Evolutionary conservation across 2,888 invertebrate genomes (phyloP), one percentile per base, ranked within the genome.

Genomic region (Pseudoips prasinana): DNA sequence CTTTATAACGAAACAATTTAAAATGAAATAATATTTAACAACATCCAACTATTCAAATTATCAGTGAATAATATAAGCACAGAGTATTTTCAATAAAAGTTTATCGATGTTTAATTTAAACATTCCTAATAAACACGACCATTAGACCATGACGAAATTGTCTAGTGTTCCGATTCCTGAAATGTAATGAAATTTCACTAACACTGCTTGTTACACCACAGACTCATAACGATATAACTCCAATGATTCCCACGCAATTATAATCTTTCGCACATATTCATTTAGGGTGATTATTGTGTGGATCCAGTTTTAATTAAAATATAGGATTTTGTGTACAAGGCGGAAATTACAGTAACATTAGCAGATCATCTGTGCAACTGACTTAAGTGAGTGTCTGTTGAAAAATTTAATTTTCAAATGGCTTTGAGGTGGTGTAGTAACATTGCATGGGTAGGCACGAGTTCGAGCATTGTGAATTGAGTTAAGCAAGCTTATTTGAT

Each of bases 121-220:
- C 46, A 41, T 49, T 55, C 41, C 43, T 54, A 55, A 62, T 60
- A 66, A 64, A 57, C 57, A 55, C 44, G 33, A 24, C 35, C 52
- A 51, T 59, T 66, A 57, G 62, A 41, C 53, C 62, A 50, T 58
- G 56, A 55, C 46, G 44, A 37, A 58, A 64, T 62, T 62, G 60
- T 56, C 53, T 52, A 50, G 46, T 47, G 58, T 53, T 52, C 46
- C 57, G 58, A 66, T 60, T 54, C 49, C 58, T 55, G 54, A 59
- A 60, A 58, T 52, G 60, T 64, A 66, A 68, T 64, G 60, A 64
- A 64, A 64, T 64, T 67, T 66, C 62, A 64, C 63, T 49, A 58
- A 60, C 60, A 56, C 48, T 40, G 42, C 35, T 45, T 48, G 43
- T 34, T 29, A 23, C 27, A 38, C 38, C 38, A 25, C 46, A 45